Base-by-base conservation (phyloP, 2,113 vertebrate genomes). In the Lichenostomus cassidix region DNA sequence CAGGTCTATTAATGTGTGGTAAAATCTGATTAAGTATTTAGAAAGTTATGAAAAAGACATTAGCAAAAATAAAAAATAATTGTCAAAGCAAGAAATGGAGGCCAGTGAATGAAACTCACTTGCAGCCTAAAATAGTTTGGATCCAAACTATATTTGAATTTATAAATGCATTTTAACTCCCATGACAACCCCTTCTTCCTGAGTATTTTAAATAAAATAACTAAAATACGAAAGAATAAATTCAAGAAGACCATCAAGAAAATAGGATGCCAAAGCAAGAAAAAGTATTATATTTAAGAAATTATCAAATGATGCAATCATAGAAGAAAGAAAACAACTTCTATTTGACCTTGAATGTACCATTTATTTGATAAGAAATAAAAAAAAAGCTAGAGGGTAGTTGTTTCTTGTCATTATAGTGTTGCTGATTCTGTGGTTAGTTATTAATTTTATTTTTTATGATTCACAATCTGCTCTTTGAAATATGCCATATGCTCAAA, bases 401-500 rank as follows among this genome's bases (percentile, higher is more conserved):
- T 98, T 98, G 97, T 98, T 98, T 97, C 97, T 98, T 98, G 97
- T 98, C 98, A 98, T 99, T 98, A 98, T 97, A 97, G 96, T 98
- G 98, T 98, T 98, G 98, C 98, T 98, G 98, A 98, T 98, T 98
- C 97, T 98, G 97, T 98, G 96, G 97, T 98, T 98, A 98, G 98
- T 98, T 99, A 98, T 99, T 99, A 99, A 99, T 99, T 99, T 98
- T 98, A 98, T 98, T 98, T 98, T 99, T 99, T 98, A 99, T 98
- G 98, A 98, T 99, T 98, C 98, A 98, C 98, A 99, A 98, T 99
- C 98, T 99, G 98, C 97, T 99, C 98, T 98, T 98, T 98, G 98
- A 99, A 98, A 99, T 98, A 98, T 98, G 98, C 98, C 98, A 99
- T 99, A 99, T 99, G 98, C 98, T 99, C 98, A 97, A 97, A 98